Evolutionary conservation across 1,140 invertebrate species (phyloP), one percentile per base, ranked within the genome.

Genomic region (Battus philenor): DNA sequence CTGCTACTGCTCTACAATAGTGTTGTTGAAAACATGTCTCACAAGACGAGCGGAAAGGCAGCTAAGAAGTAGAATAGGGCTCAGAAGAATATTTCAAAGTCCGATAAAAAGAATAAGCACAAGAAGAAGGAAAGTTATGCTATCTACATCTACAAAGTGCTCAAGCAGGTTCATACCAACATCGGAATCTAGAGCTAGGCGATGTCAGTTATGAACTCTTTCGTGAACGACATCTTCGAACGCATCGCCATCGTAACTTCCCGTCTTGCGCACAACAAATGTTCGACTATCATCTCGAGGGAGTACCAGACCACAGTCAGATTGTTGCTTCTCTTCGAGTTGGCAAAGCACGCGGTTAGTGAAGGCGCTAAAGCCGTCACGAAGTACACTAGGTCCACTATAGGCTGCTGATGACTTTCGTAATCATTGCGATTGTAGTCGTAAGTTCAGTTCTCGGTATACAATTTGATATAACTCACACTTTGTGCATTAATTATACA

Each of bases 181-280:
- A 92, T 90, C 45, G 90, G 91, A 18, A 90, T 93, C 24, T 91
- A 90, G 7, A 82, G 75, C 29, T 90, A 90, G 62, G 88, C 89
- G 0, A 30, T 30, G 27, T 30, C 27, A 1, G 11, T 30, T 10
- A 30, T 30, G 27, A 30, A 30, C 27, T 30, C 27, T 2, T 30
- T 30, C 27, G 27, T 30, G 6, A 30, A 30, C 27, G 27, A 30
- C 27, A 30, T 30, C 27, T 30, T 30, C 27, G 8, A 30, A 10
- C 27, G 27, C 1, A 30, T 30, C 8, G 27, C 27, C 1, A 10
- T 2, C 27, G 27, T 1, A 10, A 2, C 27, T 2, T 30, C 9
- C 4, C 27, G 27, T 11, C 27, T 30, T 10, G 27, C 27, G n/a
- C 9, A 30, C 9, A 10, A 30, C 27, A 30, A 30, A n/a, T n/a